Evolutionary conservation across 2,797 vertebrate genomes (phyloP), one percentile per base, ranked within the genome.

Genomic region (Tokudaia tokunoshimensis): DNA sequence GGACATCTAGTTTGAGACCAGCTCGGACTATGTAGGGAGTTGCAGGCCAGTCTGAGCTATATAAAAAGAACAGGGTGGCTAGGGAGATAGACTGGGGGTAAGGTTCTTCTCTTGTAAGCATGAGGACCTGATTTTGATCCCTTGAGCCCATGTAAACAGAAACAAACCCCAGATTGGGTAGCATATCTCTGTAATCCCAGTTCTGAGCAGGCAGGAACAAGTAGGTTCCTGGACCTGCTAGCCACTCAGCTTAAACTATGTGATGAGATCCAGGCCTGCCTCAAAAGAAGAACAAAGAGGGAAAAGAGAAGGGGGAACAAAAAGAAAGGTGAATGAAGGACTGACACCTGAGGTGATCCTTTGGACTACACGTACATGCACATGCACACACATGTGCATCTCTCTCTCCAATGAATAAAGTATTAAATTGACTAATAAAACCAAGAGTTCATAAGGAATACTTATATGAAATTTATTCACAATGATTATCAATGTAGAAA

Each of bases 401-500:
- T 34, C 67, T 70, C 67, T 70, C 34, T 70, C 14, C n/a, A 83
- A 9, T 82, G 12, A 44, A 70, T 91, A 92, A 92, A 96, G 91
- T 95, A 90, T 63, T 91, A 91, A 87, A 75, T 72, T 92, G 76
- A 79, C 37, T 87, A 75, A 10, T 67, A 75, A 34, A 92, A 63
- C 12, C 15, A 17, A 92, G 52, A 92, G 80, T 91, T 94, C 63
- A 50, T 78, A 88, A 37, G 37, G 61, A 50, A 83, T 78, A 84
- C 13, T 87, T 92, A 92, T 79, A 34, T 86, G 44, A 89, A 95
- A 59, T 44, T 91, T 96, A 59, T 95, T 31, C 29, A 26, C 37
- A 84, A 5, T 86, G 78, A 97, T 67, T 95, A 86, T 93, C 47
- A 7, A 9, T 94, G 0, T 95, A 75, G 34, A 92, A 90, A 61